phyloP scores from a whole-genome alignment of 2,888 invertebrate genomes.

The Uloborus plumipes region DNA sequence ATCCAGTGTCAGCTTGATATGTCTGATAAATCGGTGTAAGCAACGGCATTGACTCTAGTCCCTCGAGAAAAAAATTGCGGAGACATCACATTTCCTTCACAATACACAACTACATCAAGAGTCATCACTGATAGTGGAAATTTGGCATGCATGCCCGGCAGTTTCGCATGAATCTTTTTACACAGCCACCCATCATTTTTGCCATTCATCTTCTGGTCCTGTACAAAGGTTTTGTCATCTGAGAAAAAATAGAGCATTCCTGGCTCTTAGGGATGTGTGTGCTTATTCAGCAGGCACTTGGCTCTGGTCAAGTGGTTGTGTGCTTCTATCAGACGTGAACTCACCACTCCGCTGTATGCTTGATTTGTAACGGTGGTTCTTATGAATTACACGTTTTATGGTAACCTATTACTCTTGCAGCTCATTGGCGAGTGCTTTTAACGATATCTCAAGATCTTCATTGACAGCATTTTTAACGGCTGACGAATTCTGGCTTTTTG shows the following conservation, averaged over 20 bases:
- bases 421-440: constrained; percentile 1
- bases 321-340: neutral
- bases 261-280: constrained; percentile 10
- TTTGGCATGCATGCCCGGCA: neutral
- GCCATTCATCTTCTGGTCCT: constrained; percentile 7
- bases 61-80: neutral
- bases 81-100: neutral
- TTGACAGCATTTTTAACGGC: neutral
- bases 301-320: neutral
- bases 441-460: neutral
- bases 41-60: too few relatives aligned
- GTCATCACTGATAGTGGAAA: constrained; percentile 13
- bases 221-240: too few relatives aligned
- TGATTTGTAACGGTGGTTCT: neutral
- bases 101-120: neutral
- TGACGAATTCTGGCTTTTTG: neutral
- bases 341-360: neutral
- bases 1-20: too few relatives aligned
- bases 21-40: too few relatives aligned
- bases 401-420: neutral
- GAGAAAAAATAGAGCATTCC: neutral
- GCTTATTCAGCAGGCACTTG: constrained; percentile 3
- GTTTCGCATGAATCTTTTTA: neutral
- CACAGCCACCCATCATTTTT: constrained; percentile 11
- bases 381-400: neutral